Evolutionary conservation across 2,888 invertebrate species (phyloP), one percentile per base, ranked within the genome.

Genomic region (Leucophenga maculata): DNA sequence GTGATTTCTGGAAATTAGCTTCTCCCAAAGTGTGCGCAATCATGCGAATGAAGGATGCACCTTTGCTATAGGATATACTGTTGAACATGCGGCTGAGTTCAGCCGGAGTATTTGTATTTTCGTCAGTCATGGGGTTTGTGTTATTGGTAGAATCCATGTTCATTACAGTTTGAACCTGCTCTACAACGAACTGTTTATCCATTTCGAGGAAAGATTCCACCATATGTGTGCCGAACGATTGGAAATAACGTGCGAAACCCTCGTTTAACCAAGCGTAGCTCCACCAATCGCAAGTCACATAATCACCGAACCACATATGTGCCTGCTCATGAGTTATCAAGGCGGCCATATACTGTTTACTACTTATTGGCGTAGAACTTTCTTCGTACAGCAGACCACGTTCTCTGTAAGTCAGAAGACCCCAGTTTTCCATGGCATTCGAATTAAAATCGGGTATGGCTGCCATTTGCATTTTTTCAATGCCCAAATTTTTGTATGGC

Each of bases 401-500:
- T 84, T 95, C 95, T 69, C 93, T 92, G 88, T 94, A 97, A 3
- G 94, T 96, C 8, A 96, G 91, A 26, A 97, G 89, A 6, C 96
- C 97, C 96, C 96, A 97, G 86, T 97, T 97, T 86, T 96, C 96
- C 96, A 97, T 96, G 67, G 96, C 96, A 55, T 94, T 95, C 74
- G 94, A 93, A 59, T 91, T 91, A 86, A 96, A 95, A 85, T 96
- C 95, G 0, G 95, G 93, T 71, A 97, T 91, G 1, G 95, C 96
- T 14, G 95, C 92, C 82, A 96, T 92, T 83, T 96, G 94, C 86
- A 96, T 90, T 85, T 96, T 96, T 6, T 92, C 89, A 69, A 94
- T 89, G 1, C 90, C 90, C 6, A 89, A 87, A 0, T 84, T n/a
- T n/a, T n/a, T n/a, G n/a, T n/a, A n/a, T n/a, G n/a, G n/a, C n/a